These are phyloP conservation scores for Amphiprion percula DNA, from an alignment of 2,113 vertebrate genomes.

Conservation along the genomic window DNA sequence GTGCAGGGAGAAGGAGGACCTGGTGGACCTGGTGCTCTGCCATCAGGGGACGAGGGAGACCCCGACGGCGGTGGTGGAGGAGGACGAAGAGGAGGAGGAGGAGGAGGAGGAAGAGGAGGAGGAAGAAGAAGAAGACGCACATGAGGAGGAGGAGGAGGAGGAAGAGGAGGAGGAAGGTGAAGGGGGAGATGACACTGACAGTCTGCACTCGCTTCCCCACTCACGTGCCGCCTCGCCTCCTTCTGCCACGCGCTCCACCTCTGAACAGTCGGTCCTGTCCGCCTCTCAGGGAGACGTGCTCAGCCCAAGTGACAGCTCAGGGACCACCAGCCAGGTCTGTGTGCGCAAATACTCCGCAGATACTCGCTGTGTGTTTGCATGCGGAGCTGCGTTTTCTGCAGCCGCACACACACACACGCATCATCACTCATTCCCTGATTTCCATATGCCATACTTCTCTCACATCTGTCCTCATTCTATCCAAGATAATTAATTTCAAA, in stretches of 20 bases:
- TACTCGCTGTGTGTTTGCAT: no score
- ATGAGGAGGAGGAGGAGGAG: conserved; percentile 50
- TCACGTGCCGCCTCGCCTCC: conserved; percentile 83
- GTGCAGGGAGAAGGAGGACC: conserved; percentile 96
- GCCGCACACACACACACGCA: neutral
- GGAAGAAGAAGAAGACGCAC: conserved; percentile 71
- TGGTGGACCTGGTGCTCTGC: conserved; percentile 95
- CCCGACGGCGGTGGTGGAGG: conserved; percentile 58
- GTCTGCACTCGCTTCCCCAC: conserved; percentile 80
- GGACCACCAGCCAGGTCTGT: conserved; percentile 89
- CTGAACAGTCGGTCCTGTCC: conserved; percentile 85
- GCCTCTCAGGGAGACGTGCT: conserved; percentile 89
- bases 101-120: conserved; percentile 68
- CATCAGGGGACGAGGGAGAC: conserved; percentile 83
- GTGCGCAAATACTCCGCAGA: neutral
- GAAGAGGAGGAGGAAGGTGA: conserved; percentile 71
- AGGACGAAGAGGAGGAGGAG: conserved; percentile 72
- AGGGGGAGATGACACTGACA: conserved; percentile 82
- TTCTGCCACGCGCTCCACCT: conserved; percentile 81
- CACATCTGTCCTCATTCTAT: conserved; percentile 71
- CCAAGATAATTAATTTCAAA: conserved; percentile 64
- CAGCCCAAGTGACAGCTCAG: conserved; percentile 87
- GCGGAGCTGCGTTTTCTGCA: neutral
- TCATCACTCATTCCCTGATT: neutral
- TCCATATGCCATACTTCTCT: conserved; percentile 41